Percentiles rank a stretch among this genome's conserved stretches.
Evolutionary conservation across 2,888 invertebrate genomes (phyloP).

Genomic region (Cephus runcator): DNA sequence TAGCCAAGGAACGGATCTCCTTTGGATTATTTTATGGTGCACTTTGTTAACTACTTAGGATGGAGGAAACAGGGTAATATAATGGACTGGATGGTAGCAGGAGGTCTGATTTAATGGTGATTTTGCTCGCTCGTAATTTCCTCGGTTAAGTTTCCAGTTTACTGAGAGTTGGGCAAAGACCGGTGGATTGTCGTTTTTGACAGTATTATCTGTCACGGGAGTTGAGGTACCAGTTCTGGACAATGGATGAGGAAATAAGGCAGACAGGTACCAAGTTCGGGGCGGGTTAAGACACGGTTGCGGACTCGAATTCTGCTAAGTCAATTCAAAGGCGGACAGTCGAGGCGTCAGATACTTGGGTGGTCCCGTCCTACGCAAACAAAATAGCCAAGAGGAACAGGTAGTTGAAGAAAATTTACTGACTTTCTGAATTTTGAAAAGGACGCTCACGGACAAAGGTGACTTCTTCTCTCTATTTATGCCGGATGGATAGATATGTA

Average conservation of each 20-base stretch:
- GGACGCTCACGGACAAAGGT: slow-evolving; percentile 26
- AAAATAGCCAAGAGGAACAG: slow-evolving; percentile 48
- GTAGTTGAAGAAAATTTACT: slow-evolving; percentile 56
- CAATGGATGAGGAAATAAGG: not conserved
- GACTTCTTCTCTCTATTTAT: slow-evolving; percentile 28
- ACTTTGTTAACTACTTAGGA: not conserved
- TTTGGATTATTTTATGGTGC: not conserved
- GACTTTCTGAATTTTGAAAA: slow-evolving; percentile 47
- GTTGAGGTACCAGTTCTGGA: not conserved
- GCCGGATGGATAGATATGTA: slow-evolving; percentile 27
- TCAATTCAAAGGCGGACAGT: slow-evolving; percentile 51
- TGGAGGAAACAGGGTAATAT: not conserved
- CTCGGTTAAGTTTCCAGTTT: not conserved
- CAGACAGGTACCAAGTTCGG: not conserved
- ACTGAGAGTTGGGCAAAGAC: not conserved
- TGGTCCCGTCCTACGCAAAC: slow-evolving; percentile 62
- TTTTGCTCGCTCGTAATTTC: not conserved
- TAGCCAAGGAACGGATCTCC: not conserved
- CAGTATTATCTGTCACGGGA: not conserved
- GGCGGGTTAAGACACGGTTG: not conserved
- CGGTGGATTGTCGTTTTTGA: not conserved
- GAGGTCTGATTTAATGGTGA: not conserved
- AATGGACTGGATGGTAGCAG: not conserved
- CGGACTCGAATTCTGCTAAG: slow-evolving; percentile 52
- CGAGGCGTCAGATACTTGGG: slow-evolving; percentile 57